Base-by-base conservation (phyloP, 2,797 vertebrate species). In the Platalea minor region DNA sequence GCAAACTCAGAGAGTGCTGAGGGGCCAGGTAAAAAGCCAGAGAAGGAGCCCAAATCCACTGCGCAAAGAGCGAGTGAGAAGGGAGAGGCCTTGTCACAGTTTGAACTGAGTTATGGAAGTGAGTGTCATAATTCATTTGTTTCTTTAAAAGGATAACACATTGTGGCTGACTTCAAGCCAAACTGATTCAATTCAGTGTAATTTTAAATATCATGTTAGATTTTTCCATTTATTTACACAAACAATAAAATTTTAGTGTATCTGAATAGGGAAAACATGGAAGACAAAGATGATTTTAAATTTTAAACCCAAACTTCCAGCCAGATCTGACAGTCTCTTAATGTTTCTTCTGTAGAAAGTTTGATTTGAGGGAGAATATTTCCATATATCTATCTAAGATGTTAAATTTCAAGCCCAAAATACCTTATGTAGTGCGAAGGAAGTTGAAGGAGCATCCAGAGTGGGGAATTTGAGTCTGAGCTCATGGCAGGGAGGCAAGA, bases 61-160 rank as follows among this genome's bases (percentile, higher is more conserved):
- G 43, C 91, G 2, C 98, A 98, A 81, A 99, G 99, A 95, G 21
- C 93, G 28, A 96, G 96, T 1, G 99, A 99, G 57, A 98, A 99
- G 60, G 96, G 97, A 3, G 99, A 99, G 81, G 65, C 98, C 37
- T 97, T 99, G 75, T 98, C 98, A 54, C 99, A 99, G 81, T 99
- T 99, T 64, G 99, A 99, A 89, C 97, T 99, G 88, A 98, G 94
- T 98, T 99, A 99, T 13, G 98, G 98, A 97, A 98, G 99, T 99
- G 96, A 98, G 99, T 98, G 50, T 11, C 29, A 86, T 39, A 6
- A 33, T n/a, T 48, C 0, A 9, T 89, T 54, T 17, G 13, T 65
- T 64, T 90, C 33, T 87, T 82, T 63, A 41, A 70, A 45, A 10
- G 28, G 15, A 2, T 59, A 33, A 19, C 8, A 6, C 5, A 1